These are phyloP conservation scores for Trissolcus brochymenae DNA, from an alignment of 2,888 invertebrate species.

Conservation along the genomic window DNA sequence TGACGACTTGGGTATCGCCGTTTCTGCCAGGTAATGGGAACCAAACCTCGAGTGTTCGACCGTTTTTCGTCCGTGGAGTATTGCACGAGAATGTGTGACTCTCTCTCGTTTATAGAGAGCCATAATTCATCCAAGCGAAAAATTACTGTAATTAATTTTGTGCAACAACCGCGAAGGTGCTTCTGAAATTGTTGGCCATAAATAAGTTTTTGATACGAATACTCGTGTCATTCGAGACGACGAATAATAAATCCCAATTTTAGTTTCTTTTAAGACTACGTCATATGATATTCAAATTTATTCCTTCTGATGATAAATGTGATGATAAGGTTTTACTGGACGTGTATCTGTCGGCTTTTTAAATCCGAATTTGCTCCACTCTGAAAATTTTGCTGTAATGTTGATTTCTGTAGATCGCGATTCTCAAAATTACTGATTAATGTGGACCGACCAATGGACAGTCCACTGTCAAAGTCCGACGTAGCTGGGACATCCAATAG, in stretches of 20 bases:
- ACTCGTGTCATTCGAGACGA: conserved; percentile 1
- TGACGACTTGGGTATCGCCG: no score
- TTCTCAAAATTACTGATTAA: conserved; percentile 2
- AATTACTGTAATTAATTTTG: conserved; percentile 15
- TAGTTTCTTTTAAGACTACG: conserved; percentile 9
- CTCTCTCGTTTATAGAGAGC: no score
- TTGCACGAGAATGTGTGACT: no score
- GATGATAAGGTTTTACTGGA: conserved; percentile 15
- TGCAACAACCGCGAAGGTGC: background rate
- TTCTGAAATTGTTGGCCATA: background rate
- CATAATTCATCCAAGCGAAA: no score
- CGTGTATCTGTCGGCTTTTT: conserved; percentile 20
- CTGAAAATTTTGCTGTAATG: background rate
- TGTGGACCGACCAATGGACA: conserved; percentile 8
- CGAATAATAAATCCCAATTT: conserved; percentile 20
- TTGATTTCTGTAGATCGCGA: conserved; percentile 7
- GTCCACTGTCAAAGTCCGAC: conserved; percentile 6
- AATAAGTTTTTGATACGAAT: conserved; percentile 5
- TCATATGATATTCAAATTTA: conserved; percentile 34
- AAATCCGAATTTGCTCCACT: background rate
- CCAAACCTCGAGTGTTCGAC: conserved; percentile 4
- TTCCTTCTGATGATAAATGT: conserved; percentile 29
- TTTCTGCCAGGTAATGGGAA: background rate
- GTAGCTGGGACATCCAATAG: background rate
- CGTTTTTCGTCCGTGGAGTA: background rate